phyloP scores from a whole-genome alignment of 2,113 vertebrate genomes.

The Ornithorhynchus anatinus region DNA sequence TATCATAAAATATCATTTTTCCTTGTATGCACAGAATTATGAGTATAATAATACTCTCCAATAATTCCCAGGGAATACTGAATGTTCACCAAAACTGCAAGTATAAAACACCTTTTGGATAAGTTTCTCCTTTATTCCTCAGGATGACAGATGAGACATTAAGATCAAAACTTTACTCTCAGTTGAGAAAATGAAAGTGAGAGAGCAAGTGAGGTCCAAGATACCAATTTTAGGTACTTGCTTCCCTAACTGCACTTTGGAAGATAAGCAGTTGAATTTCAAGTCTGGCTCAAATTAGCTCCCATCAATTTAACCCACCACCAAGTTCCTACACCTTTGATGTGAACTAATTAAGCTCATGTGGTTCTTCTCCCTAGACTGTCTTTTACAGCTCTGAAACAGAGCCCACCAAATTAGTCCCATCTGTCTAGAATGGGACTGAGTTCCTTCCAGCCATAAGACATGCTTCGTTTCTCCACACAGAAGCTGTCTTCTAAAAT shows the following conservation, averaged over 20 bases:
- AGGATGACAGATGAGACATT: neutral
- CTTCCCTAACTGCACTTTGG: conserved; percentile 29
- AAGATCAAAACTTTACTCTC: neutral
- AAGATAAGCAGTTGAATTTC: conserved; percentile 20
- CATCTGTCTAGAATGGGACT: conserved; percentile 66
- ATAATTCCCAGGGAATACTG: too few species aligned
- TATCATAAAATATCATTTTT: too few species aligned
- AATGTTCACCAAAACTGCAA: too few species aligned
- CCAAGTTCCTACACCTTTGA: conserved; percentile 60
- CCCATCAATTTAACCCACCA: conserved; percentile 52
- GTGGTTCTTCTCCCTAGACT: conserved; percentile 32
- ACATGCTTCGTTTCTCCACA: conserved; percentile 32
- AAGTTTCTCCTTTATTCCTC: neutral
- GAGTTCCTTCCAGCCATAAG: conserved; percentile 1
- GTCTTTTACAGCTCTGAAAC: conserved; percentile 43
- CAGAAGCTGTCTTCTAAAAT: conserved; percentile 36
- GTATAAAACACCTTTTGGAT: neutral
- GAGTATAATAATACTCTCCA: too few species aligned
- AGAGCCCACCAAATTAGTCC: conserved; percentile 58
- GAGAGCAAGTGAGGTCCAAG: neutral
- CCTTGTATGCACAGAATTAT: too few species aligned
- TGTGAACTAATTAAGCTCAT: conserved; percentile 67
- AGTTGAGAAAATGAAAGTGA: neutral
- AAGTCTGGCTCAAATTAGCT: conserved; percentile 45
- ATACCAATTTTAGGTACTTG: neutral